phyloP scores from a whole-genome alignment of 2,797 vertebrate species.

The Aselliscus stoliczkanus region DNA sequence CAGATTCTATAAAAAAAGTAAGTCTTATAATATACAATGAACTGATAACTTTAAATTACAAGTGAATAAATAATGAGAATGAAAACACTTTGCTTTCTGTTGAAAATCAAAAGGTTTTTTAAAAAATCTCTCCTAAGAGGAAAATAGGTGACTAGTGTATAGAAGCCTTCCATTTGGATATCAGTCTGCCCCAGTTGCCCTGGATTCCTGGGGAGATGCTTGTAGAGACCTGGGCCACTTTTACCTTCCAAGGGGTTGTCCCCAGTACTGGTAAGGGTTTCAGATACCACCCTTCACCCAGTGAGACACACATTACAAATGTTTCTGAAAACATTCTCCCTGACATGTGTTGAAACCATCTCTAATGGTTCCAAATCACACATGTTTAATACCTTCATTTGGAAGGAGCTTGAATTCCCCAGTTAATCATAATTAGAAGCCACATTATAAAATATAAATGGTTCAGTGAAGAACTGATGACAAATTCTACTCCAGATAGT shows the following conservation, averaged over 20 bases:
- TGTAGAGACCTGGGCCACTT: no score
- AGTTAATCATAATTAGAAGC: not conserved
- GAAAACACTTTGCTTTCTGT: not conserved
- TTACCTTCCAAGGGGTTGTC: not conserved
- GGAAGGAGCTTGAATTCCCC: not conserved
- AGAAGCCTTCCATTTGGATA: not conserved
- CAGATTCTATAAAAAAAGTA: not conserved
- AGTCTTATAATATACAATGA: not conserved
- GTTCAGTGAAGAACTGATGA: slow-evolving; percentile 10
- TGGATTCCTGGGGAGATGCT: not conserved
- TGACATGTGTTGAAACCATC: not conserved
- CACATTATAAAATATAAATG: not conserved
- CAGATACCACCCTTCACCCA: not conserved
- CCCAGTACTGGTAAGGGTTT: not conserved
- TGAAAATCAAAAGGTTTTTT: not conserved
- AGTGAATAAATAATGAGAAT: not conserved
- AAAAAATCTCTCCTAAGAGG: not conserved
- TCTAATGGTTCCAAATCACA: not conserved
- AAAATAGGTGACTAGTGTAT: not conserved
- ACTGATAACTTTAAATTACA: not conserved
- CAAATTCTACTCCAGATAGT: not conserved
- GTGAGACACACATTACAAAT: not conserved
- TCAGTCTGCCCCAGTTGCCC: not conserved
- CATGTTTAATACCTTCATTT: not conserved
- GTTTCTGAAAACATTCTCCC: not conserved